Evolutionary conservation across 2,888 invertebrate genomes (phyloP).

Genomic region (Chloromyia formosa): DNA sequence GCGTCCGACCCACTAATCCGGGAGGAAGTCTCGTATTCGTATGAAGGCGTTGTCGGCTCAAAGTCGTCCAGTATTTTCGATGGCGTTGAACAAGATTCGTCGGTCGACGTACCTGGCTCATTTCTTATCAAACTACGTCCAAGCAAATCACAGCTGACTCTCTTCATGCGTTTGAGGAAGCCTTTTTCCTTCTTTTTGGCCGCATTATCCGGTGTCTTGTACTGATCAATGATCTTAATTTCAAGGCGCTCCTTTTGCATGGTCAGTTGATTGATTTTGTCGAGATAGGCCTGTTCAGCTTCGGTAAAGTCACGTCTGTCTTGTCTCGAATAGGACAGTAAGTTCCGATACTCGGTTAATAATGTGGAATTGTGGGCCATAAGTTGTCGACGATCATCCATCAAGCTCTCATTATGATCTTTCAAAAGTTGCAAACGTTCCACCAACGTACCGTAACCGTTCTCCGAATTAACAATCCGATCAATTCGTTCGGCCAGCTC

Average conservation of each 20-base stretch:
- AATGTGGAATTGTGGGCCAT: slow-evolving; percentile 3
- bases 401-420: neutral
- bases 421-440: slow-evolving; percentile 7
- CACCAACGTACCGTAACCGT: neutral
- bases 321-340: slow-evolving; percentile 85
- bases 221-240: slow-evolving; percentile 18
- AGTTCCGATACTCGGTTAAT: neutral
- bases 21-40: too few species aligned
- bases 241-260: slow-evolving; percentile 18
- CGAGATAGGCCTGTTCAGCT: slow-evolving; percentile 92
- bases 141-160: neutral
- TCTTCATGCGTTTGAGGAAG: slow-evolving; percentile 10
- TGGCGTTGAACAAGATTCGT: slow-evolving; percentile 21
- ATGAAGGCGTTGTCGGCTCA: too few species aligned
- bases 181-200: slow-evolving; percentile 15
- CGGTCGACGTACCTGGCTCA: neutral
- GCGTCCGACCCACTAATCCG: too few species aligned
- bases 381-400: neutral
- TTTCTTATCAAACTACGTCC: neutral
- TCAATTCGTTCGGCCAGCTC: slow-evolving; percentile 1
- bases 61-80: neutral
- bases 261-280: slow-evolving; percentile 88
- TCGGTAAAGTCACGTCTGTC: slow-evolving; percentile 95
- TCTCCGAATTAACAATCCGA: neutral
- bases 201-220: slow-evolving; percentile 2